Conservation (phyloP, 2,797 vertebrate species). For the Stomatorhinus walkeri region DNA sequence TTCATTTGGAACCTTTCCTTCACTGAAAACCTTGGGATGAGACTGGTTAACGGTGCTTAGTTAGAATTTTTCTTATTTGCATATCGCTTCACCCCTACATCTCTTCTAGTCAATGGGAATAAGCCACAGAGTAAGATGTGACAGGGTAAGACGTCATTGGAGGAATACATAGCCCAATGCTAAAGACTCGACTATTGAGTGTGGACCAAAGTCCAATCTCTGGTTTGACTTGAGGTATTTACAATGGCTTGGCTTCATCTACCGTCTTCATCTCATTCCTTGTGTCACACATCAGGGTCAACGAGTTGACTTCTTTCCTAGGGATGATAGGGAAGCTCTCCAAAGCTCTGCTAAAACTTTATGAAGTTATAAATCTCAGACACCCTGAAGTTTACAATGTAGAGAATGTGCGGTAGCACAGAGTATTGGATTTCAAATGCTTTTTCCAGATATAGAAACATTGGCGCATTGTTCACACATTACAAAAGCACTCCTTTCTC, state of each 20-base stretch:
- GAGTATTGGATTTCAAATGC: neutral
- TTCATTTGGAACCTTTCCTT: neutral
- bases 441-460: conserved; percentile 3
- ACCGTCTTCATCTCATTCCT: neutral
- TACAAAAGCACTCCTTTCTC: neutral
- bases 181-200: neutral
- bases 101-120: neutral
- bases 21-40: neutral
- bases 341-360: neutral
- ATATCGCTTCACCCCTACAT: neutral
- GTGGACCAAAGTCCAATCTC: neutral
- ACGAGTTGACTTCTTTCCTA: neutral
- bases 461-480: neutral
- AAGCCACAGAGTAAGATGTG: neutral
- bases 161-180: neutral
- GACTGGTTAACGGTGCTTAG: neutral
- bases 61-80: neutral
- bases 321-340: neutral
- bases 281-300: neutral
- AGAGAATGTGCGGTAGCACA: neutral
- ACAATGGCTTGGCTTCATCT: neutral
- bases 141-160: neutral
- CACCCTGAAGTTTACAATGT: neutral
- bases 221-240: neutral
- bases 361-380: neutral